Percentiles rank a stretch among this genome's conserved stretches.
Conservation (phyloP, 2,888 invertebrate species). For the Acanthoscelides obtectus region DNA sequence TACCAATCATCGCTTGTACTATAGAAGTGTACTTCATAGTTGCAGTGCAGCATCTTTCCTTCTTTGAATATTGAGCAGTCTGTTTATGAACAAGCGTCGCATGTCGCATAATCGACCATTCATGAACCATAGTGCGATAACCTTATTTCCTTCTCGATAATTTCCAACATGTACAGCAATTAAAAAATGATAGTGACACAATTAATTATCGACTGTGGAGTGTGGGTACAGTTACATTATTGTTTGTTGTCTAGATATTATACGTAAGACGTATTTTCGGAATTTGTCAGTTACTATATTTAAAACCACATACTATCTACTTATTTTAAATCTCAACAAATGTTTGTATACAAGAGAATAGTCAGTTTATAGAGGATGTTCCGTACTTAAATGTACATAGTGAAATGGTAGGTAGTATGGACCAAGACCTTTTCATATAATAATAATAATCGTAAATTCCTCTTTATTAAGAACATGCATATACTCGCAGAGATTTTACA, state of each 20-base stretch:
- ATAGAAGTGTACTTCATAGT: neutral
- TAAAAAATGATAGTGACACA: neutral
- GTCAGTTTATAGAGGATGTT: no score
- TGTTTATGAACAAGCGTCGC: neutral
- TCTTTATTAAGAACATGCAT: no score
- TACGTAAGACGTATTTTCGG: neutral
- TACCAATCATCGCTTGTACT: no score
- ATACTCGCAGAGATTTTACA: no score
- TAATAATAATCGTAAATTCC: no score
- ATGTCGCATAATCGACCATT: neutral
- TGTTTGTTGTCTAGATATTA: neutral
- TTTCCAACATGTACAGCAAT: neutral
- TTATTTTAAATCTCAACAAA: neutral
- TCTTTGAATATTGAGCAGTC: neutral
- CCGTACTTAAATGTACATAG: no score
- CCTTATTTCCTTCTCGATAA: neutral
- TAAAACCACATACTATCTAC: no score
- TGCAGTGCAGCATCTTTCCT: neutral
- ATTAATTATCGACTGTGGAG: neutral
- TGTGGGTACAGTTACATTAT: neutral
- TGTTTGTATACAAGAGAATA: neutral
- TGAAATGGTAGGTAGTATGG: no score
- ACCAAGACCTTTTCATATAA: no score
- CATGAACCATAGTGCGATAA: neutral
- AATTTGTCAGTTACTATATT: neutral